Conservation (phyloP, 1,140 invertebrate genomes). For the Trichonephila clavipes region DNA sequence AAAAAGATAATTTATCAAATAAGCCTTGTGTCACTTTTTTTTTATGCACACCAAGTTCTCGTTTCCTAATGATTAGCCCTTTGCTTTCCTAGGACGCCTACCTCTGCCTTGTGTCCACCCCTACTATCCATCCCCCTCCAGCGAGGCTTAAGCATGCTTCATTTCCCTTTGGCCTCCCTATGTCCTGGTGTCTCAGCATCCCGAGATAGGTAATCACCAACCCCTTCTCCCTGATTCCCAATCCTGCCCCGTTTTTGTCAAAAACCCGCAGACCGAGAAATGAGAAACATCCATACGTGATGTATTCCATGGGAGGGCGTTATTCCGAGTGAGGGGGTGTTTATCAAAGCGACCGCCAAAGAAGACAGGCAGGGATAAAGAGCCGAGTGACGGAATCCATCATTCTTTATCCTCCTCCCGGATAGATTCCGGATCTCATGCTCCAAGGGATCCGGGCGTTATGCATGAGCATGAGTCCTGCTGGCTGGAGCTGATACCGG, state of each 20-base stretch:
- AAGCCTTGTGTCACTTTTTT: no score
- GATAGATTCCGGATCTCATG: constrained; percentile 64
- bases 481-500: constrained; percentile 59
- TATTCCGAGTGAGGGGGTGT: not conserved
- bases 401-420: constrained; percentile 71
- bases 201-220: constrained; percentile 50
- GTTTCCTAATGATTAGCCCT: not conserved
- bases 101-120: not conserved
- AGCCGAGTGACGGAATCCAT: constrained; percentile 69
- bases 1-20: no score
- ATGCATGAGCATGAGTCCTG: constrained; percentile 70
- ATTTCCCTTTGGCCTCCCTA: not conserved
- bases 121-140: not conserved
- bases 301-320: not conserved
- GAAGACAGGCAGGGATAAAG: constrained; percentile 67
- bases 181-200: not conserved
- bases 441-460: constrained; percentile 59
- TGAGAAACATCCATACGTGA: constrained; percentile 38
- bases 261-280: constrained; percentile 64
- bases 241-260: constrained; percentile 21
- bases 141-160: constrained; percentile 1
- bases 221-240: not conserved
- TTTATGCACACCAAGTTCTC: no score
- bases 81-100: not conserved
- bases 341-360: constrained; percentile 59